These are phyloP conservation scores for Harpegnathos saltator DNA, from an alignment of 1,140 invertebrate species.

Conservation along the genomic window DNA sequence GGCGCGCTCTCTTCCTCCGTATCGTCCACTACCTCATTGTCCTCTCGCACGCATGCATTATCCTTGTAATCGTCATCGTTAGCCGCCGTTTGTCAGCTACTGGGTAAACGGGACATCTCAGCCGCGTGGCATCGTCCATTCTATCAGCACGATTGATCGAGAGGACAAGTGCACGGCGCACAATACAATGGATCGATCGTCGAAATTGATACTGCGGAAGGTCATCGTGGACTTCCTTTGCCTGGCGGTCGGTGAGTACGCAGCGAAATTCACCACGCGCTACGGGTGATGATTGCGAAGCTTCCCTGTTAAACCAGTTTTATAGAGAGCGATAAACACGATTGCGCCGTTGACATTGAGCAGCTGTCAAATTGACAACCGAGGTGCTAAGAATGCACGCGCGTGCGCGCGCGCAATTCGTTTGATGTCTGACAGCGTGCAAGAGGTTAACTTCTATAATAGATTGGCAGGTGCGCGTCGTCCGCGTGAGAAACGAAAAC, in stretches of 20 bases:
- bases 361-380: slow-evolving; percentile 66
- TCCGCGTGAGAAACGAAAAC: neutral
- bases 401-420: slow-evolving; percentile 48
- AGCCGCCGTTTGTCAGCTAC: no score
- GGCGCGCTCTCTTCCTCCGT: no score
- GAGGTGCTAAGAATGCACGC: slow-evolving; percentile 39
- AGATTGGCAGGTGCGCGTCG: slow-evolving; percentile 66
- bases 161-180: neutral
- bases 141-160: neutral
- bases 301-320: neutral
- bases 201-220: slow-evolving; percentile 75
- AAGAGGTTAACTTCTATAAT: slow-evolving; percentile 39
- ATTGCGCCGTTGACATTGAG: slow-evolving; percentile 46
- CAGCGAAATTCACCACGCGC: neutral
- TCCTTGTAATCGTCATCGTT: no score
- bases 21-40: no score
- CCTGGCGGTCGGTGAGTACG: slow-evolving; percentile 73
- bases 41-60: no score
- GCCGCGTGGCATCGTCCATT: neutral
- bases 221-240: slow-evolving; percentile 78
- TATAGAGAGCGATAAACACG: slow-evolving; percentile 30
- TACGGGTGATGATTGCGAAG: neutral
- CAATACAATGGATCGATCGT: slow-evolving; percentile 77
- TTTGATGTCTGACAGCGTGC: slow-evolving; percentile 50
- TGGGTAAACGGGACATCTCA: no score